These are phyloP conservation scores for Eulacestoma nigropectus DNA, from an alignment of 2,113 vertebrate genomes.

Conservation along the genomic window DNA sequence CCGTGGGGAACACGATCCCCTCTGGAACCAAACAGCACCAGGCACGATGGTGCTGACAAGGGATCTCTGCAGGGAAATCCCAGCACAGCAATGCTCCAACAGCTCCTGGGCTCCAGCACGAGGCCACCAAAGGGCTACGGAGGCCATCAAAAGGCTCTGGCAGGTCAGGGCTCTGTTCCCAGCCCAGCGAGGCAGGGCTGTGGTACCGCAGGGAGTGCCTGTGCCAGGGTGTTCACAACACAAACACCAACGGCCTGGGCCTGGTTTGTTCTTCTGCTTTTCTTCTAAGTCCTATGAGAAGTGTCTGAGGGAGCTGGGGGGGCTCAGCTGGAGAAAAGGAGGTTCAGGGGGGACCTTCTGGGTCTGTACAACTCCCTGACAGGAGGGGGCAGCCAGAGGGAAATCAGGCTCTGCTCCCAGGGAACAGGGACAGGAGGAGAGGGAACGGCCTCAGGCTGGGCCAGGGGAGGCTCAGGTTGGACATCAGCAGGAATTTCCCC, in stretches of 20 bases:
- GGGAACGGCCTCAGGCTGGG: fast-evolving
- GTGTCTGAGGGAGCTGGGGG: background rate
- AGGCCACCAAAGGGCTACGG: background rate
- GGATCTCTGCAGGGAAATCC: slow-evolving; percentile 46
- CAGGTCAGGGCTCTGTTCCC: slow-evolving; percentile 38
- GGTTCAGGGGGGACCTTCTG: background rate
- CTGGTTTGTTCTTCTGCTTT: background rate
- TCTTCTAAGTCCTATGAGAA: background rate
- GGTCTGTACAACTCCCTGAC: background rate
- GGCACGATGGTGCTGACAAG: background rate
- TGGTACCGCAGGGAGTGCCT: background rate
- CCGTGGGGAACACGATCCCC: background rate
- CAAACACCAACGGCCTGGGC: background rate
- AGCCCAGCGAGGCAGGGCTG: background rate
- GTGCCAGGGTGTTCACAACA: background rate
- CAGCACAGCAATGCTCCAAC: background rate
- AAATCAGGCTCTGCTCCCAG: background rate
- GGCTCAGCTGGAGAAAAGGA: background rate
- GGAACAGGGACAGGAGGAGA: background rate
- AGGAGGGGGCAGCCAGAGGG: background rate
- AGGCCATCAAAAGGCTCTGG: background rate
- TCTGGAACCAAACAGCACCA: background rate
- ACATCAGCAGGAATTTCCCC: fast-evolving
- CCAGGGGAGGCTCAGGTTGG: fast-evolving
- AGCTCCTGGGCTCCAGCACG: background rate